Evolutionary conservation across 2,113 vertebrate species (phyloP).

Genomic region (Tyrannus savana): DNA sequence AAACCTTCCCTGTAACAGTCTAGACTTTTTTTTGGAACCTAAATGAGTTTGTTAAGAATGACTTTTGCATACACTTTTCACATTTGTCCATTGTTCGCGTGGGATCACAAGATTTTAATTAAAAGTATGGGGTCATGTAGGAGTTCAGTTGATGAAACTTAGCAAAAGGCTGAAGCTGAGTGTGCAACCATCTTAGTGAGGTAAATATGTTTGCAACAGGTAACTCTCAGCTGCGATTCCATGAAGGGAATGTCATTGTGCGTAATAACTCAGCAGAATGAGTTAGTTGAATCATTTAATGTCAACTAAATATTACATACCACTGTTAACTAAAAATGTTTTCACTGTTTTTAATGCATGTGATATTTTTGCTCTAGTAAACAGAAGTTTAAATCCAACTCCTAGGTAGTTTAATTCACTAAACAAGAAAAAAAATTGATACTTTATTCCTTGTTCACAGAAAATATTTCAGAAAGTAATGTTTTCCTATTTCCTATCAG

Average conservation of each 20-base stretch:
- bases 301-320: not conserved
- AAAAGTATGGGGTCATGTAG: not conserved
- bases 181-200: not conserved
- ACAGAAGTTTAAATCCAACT: not conserved
- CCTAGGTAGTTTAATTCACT: not conserved
- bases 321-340: not conserved
- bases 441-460: not conserved
- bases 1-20: not conserved
- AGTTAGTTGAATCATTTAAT: not conserved
- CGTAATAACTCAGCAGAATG: not conserved
- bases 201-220: not conserved
- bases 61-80: not conserved
- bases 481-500: conserved; percentile 68
- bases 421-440: not conserved
- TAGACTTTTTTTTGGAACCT: not conserved
- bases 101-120: not conserved
- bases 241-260: not conserved
- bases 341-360: not conserved
- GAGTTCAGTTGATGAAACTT: not conserved
- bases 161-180: not conserved
- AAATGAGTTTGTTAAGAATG: not conserved
- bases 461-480: conserved; percentile 10
- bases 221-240: not conserved
- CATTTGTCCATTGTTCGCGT: not conserved
- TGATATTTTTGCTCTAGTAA: not conserved